phyloP scores from a whole-genome alignment of 1,140 invertebrate genomes.

The Chlorops oryzae region DNA sequence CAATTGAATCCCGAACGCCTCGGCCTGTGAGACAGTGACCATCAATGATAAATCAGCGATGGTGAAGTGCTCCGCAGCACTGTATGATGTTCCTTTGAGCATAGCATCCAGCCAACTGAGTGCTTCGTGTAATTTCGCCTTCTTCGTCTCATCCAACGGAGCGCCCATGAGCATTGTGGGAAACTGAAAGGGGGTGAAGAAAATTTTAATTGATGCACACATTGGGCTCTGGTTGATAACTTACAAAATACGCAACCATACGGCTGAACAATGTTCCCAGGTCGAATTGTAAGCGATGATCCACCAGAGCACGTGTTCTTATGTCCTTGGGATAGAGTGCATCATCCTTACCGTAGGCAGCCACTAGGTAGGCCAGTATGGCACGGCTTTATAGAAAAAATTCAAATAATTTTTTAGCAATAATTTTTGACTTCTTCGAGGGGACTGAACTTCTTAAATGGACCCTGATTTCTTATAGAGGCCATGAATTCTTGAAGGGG shows the following conservation, averaged over 20 bases:
- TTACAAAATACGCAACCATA: slow-evolving; percentile 52
- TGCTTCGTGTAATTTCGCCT: slow-evolving; percentile 48
- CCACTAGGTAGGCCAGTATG: slow-evolving; percentile 64
- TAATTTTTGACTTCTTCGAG: background rate
- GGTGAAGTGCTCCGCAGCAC: slow-evolving; percentile 50
- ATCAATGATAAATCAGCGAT: slow-evolving; percentile 53
- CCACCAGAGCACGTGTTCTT: slow-evolving; percentile 60
- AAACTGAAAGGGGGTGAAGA: slow-evolving; percentile 41
- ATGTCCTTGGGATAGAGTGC: slow-evolving; percentile 64
- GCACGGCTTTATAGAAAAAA: slow-evolving; percentile 54
- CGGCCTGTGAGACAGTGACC: slow-evolving; percentile 45
- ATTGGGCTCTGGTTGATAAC: no score
- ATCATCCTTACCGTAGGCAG: slow-evolving; percentile 61
- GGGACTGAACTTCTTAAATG: no score
- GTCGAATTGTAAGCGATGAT: slow-evolving; percentile 68
- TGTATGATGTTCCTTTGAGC: slow-evolving; percentile 33
- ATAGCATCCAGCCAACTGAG: slow-evolving; percentile 38
- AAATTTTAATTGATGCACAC: background rate
- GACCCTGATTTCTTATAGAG: no score
- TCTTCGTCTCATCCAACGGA: slow-evolving; percentile 48
- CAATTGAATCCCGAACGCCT: slow-evolving; percentile 40
- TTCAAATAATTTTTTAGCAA: background rate
- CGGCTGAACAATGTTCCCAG: slow-evolving; percentile 58
- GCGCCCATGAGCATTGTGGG: slow-evolving; percentile 46
- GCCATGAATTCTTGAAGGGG: no score